Base-by-base conservation (phyloP, 1,140 invertebrate species). In the Sminthurinus signatus region DNA sequence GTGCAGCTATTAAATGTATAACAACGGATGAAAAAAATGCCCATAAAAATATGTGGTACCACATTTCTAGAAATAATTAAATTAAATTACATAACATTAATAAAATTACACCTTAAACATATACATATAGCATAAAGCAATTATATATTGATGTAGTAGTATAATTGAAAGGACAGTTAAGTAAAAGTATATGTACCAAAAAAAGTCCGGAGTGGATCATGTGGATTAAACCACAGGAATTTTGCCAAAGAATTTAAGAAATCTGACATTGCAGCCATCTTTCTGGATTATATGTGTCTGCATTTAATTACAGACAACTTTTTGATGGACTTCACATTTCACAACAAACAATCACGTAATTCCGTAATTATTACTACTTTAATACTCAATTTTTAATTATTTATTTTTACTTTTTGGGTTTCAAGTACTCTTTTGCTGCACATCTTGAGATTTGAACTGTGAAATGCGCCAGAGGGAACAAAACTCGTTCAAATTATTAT, bases 11-110 rank as follows among this genome's bases (percentile, higher is more conserved):
- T 21, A 87, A 85, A 77, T 96, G 93, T 51, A 96, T 89, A 75
- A 96, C 85, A 73, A 95, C 83, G 25, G 92, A 96, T 17, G 92
- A 94, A 75, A 93, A 91, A 71, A 96, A 80, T 19, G 91, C 89
- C 91, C 91, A 96, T 60, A 96, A 79, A 80, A 93, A 93, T 72
- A 96, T 86, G 73, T 93, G 88, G 77, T 95, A 96, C 92, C 92
- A 96, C 87, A 96, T 96, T 78, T 94, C 92, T 80, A 83, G 76
- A 80, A 73, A 67, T 66, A 66, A 61, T 48, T 31, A 67, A 10
- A 32, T 23, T 21, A 23, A 48, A 15, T 12, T 8, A 10, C 52
- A 69, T 10, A 63, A 60, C 2, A 64, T 59, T 2, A 14, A 29
- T 10, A 32, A 54, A 60, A 39, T 29, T 19, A 56, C 46, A 31